Conservation (phyloP, 2,113 vertebrate species). For the Malurus alboscapulatus region DNA sequence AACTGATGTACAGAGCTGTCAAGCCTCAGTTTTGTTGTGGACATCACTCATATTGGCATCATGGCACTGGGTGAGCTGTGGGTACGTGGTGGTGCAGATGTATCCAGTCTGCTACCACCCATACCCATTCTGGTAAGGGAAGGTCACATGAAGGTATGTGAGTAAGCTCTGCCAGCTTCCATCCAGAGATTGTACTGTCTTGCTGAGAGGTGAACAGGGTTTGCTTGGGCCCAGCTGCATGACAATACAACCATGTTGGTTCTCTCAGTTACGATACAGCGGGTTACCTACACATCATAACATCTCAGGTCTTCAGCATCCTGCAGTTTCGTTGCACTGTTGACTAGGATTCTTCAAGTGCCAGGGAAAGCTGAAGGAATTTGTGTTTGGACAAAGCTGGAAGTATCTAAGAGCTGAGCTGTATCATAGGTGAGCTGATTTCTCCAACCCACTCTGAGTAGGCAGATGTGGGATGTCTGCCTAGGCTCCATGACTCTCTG, state of each 20-base stretch:
- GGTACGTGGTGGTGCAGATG: background rate
- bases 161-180: background rate
- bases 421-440: background rate
- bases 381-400: background rate
- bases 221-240: background rate
- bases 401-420: background rate
- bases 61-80: background rate
- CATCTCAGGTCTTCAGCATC: background rate
- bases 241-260: background rate
- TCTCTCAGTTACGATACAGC: background rate
- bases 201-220: background rate
- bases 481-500: background rate
- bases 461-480: background rate
- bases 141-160: background rate
- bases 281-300: background rate
- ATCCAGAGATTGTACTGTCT: background rate
- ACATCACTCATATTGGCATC: background rate
- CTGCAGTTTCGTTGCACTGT: background rate
- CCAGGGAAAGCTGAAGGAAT: background rate
- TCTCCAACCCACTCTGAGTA: background rate
- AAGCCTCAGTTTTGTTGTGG: background rate
- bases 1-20: background rate
- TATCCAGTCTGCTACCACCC: background rate
- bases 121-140: background rate
- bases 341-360: background rate